phyloP scores from a whole-genome alignment of 2,888 invertebrate species.

The Platycheirus albimanus region DNA sequence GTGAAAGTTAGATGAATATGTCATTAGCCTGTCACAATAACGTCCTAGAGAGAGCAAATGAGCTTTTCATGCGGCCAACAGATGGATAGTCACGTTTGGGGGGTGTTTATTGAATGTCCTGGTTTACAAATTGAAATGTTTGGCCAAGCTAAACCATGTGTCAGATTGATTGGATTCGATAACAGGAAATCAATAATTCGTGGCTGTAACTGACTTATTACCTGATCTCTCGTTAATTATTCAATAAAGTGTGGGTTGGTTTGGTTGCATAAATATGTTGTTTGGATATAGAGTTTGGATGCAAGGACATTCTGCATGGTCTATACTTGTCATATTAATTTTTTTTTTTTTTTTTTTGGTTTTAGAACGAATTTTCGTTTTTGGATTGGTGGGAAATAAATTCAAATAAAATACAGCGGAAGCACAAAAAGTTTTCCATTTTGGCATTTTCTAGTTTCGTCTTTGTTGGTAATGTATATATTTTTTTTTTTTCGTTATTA shows the following conservation, averaged over 20 bases:
- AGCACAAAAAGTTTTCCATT: conserved; percentile 40
- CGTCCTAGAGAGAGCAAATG: conserved; percentile 44
- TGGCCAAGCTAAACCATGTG: conserved; percentile 33
- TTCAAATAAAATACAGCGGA: conserved; percentile 49
- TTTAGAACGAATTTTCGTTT: conserved; percentile 22
- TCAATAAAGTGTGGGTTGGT: conserved; percentile 31
- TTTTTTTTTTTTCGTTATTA: conserved; percentile 23
- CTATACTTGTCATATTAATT: conserved; percentile 30
- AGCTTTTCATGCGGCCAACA: too few relatives aligned
- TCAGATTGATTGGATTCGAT: conserved; percentile 67
- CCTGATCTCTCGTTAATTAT: conserved; percentile 27
- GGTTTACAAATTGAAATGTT: conserved; percentile 66
- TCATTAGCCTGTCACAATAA: conserved; percentile 66
- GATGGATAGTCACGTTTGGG: conserved; percentile 4
- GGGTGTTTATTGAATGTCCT: conserved; percentile 51
- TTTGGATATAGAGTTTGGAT: too few relatives aligned
- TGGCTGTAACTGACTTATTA: conserved; percentile 70
- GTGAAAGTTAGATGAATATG: conserved; percentile 63
- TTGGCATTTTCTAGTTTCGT: conserved; percentile 50
- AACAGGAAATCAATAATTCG: conserved; percentile 70
- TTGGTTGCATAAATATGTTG: too few relatives aligned
- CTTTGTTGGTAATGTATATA: conserved; percentile 47
- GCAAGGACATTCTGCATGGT: too few relatives aligned
- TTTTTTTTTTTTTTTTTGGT: conserved; percentile 12
- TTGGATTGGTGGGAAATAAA: conserved; percentile 27